Base-by-base conservation (phyloP, 2,888 invertebrate species). In the Rhamnusium bicolor region DNA sequence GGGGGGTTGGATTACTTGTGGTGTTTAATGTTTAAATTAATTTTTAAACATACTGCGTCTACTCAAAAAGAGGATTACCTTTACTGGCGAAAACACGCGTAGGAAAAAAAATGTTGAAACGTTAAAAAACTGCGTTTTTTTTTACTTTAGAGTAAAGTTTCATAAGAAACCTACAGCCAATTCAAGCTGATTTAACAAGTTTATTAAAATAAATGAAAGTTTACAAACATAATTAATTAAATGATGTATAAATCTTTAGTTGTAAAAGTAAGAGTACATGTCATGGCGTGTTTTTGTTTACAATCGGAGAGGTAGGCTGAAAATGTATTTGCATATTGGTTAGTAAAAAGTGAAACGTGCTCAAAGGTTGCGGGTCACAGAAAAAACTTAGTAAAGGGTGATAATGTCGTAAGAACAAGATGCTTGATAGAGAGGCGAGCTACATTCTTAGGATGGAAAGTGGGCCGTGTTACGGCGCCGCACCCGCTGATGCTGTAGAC, bases 301-400 rank as follows among this genome's bases (percentile, higher is more conserved):
- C 71, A 7, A n/a, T n/a, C 7, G 6, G 71, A 58, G 46, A 60
- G 53, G 18, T 56, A 53, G 63, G 29, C 29, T 46, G 19, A 67
- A 49, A 21, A 68, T 29, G 62, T 66, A 73, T 79, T 72, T 75
- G 75, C 72, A 74, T 76, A 74, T 53, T 60, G 61, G 46, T 51
- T 73, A 68, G 69, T 46, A 76, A 81, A 82, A 81, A 81, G 82
- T 80, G 81, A 81, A 81, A 81, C 77, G 75, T 54, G 75, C 62
- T 58, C 16, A 51, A 65, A 65, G 65, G 49, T 21, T 53, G 65
- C 49, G 49, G 63, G 63, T 63, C 63, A 24, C 53, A 19, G 69
- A 69, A 79, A 77, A 70, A 74, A 72, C 19, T 75, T 72, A 77
- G 77, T 73, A 80, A 79, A 79, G 80, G 80, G 77, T 77, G 78